Conservation (phyloP, 2,113 vertebrate species). For the Daubentonia madagascariensis region DNA sequence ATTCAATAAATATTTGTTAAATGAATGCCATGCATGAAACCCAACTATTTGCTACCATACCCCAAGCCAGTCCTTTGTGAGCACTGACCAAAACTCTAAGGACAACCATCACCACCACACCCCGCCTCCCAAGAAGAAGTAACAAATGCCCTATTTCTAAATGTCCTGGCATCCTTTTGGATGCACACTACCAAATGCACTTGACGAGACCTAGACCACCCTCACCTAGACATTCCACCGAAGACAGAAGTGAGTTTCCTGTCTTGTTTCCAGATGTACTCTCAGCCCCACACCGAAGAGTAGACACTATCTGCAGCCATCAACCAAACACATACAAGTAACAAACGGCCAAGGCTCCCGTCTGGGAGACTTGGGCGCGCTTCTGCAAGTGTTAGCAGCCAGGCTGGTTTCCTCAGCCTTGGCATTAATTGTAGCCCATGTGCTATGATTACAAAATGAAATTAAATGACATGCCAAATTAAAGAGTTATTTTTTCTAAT, state of each 20-base stretch:
- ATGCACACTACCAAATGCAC: not conserved
- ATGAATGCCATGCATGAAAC: not conserved
- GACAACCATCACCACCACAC: no score
- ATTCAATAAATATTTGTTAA: not conserved
- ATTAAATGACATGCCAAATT: slow-evolving; percentile 78
- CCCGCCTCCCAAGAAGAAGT: not conserved
- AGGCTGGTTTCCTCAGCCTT: not conserved
- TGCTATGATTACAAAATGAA: slow-evolving; percentile 67
- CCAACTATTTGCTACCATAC: not conserved
- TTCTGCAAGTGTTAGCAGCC: slow-evolving; percentile 8
- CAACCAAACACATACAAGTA: not conserved
- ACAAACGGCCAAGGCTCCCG: not conserved
- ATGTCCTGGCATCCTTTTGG: not conserved
- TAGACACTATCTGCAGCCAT: not conserved
- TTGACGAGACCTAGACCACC: not conserved
- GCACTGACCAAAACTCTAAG: not conserved
- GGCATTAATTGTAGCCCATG: slow-evolving; percentile 57
- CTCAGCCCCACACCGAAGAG: not conserved
- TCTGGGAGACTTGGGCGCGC: not conserved
- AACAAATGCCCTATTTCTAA: not conserved
- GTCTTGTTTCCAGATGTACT: not conserved
- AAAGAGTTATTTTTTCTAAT: slow-evolving; percentile 80
- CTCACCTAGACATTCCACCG: not conserved
- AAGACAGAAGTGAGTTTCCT: not conserved
- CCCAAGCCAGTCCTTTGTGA: not conserved